phyloP scores from a whole-genome alignment of 30 jellyfish, hydroid and myxozoan species.

The Turritopsis rubra region DNA sequence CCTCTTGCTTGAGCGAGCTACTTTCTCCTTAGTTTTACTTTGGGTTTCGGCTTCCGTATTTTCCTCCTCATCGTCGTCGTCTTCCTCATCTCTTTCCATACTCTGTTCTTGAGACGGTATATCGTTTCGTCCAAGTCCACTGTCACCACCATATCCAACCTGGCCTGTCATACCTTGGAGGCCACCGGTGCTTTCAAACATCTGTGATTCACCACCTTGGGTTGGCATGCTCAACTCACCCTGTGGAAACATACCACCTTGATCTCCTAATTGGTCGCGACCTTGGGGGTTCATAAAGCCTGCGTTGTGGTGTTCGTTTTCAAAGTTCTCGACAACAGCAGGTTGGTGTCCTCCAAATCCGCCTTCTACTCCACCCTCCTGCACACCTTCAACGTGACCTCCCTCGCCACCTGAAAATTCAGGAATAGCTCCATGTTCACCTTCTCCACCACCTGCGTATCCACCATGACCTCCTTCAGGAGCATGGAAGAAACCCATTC shows the following conservation, averaged over 20 bases:
- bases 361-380: conserved; percentile 6
- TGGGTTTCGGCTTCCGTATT: not conserved
- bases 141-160: conserved; percentile 26
- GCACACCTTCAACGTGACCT: conserved; percentile 19
- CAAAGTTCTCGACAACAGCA: conserved; percentile 25
- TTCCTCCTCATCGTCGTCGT: conserved; percentile 35
- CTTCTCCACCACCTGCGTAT: conserved; percentile 37
- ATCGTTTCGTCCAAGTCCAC: conserved; percentile 19
- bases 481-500: conserved; percentile 99
- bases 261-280: conserved; percentile 39
- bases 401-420: conserved; percentile 48
- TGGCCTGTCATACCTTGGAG: conserved; percentile 25
- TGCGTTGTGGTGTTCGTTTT: conserved; percentile 24
- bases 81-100: conserved; percentile 41
- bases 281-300: conserved; percentile 43
- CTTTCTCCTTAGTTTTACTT: conserved; percentile 12
- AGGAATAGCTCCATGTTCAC: conserved; percentile 41
- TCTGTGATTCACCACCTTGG: conserved; percentile 44
- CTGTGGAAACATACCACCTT: conserved; percentile 32
- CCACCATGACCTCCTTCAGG: conserved; percentile 64
- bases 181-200: conserved; percentile 32
- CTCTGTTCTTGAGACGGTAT: conserved; percentile 2
- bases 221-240: conserved; percentile 45
- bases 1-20: conserved; percentile 45
- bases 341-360: conserved; percentile 32